Percentiles rank a stretch among this genome's conserved stretches.
phyloP scores from a whole-genome alignment of 2,113 vertebrate species.

The Cephalopholis sonnerati region DNA sequence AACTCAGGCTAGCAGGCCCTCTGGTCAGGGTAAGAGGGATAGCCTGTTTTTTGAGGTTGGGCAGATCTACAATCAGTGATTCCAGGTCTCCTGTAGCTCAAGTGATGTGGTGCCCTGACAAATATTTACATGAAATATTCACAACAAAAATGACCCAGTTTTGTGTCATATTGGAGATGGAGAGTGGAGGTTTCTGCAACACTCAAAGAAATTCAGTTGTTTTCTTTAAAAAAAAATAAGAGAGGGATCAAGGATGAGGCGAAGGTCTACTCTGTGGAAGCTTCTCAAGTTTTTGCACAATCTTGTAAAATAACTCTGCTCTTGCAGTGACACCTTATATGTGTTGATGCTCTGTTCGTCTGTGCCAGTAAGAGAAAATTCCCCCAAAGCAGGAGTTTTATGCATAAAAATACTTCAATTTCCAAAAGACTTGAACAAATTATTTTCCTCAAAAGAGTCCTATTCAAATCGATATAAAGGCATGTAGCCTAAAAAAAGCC shows the following conservation, averaged over 20 bases:
- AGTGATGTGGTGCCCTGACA: not conserved
- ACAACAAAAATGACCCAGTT: not conserved
- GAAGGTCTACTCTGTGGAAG: not conserved
- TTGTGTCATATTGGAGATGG: not conserved
- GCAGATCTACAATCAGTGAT: too few relatives aligned
- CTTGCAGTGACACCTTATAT: not conserved
- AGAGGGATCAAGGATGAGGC: not conserved
- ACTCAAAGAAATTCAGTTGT: not conserved
- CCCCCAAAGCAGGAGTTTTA: not conserved
- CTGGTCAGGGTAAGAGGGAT: too few relatives aligned
- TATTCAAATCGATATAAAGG: too few relatives aligned
- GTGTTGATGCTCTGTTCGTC: not conserved
- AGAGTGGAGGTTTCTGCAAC: not conserved
- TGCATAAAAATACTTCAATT: not conserved
- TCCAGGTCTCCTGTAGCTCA: not conserved
- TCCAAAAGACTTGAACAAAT: not conserved
- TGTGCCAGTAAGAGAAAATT: not conserved
- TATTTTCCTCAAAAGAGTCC: not conserved
- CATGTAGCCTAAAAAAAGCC: too few relatives aligned
- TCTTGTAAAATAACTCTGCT: not conserved
- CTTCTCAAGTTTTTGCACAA: not conserved
- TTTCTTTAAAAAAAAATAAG: not conserved
- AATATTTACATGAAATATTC: constrained; percentile 1
- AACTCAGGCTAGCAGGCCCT: too few relatives aligned
- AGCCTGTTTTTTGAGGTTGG: too few relatives aligned